phyloP scores from a whole-genome alignment of 2,888 invertebrate genomes.

The Pandemis heparana region DNA sequence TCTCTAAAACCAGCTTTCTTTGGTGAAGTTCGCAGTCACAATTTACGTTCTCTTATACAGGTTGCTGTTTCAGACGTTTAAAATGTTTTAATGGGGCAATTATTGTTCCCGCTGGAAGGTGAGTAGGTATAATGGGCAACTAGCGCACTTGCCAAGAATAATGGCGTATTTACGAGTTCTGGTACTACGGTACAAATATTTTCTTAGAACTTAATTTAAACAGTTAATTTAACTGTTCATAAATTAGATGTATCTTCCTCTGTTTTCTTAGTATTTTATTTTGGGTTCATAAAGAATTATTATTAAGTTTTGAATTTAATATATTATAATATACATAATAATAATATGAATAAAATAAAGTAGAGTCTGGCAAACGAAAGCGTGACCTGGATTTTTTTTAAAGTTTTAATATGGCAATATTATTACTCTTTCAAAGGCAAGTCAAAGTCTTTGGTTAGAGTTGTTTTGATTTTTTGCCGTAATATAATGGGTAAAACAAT shows the following conservation, averaged over 20 bases:
- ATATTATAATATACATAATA: too few relatives aligned
- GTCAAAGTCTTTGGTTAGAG: too few relatives aligned
- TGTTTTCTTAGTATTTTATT: not conserved
- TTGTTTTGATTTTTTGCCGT: too few relatives aligned
- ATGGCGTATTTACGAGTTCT: conserved; percentile 30
- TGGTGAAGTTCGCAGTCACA: conserved; percentile 24
- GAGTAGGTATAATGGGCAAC: conserved; percentile 26
- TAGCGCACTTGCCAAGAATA: conserved; percentile 32
- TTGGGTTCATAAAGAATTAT: too few relatives aligned
- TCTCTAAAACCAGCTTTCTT: conserved; percentile 31
- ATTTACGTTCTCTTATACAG: conserved; percentile 36
- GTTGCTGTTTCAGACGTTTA: conserved; percentile 33
- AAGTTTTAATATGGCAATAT: too few relatives aligned
- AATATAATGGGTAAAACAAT: too few relatives aligned
- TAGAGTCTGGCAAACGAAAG: too few relatives aligned
- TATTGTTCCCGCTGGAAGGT: conserved; percentile 27
- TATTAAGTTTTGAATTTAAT: too few relatives aligned
- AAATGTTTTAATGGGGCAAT: conserved; percentile 39
- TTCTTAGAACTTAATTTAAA: not conserved
- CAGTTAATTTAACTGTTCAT: not conserved
- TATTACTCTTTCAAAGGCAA: too few relatives aligned
- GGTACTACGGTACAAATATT: not conserved
- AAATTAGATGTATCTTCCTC: not conserved
- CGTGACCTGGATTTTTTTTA: too few relatives aligned
- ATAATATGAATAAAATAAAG: too few relatives aligned